These are phyloP conservation scores for Hydrolagus colliei DNA, from an alignment of 2,797 vertebrate species.

Conservation along the genomic window DNA sequence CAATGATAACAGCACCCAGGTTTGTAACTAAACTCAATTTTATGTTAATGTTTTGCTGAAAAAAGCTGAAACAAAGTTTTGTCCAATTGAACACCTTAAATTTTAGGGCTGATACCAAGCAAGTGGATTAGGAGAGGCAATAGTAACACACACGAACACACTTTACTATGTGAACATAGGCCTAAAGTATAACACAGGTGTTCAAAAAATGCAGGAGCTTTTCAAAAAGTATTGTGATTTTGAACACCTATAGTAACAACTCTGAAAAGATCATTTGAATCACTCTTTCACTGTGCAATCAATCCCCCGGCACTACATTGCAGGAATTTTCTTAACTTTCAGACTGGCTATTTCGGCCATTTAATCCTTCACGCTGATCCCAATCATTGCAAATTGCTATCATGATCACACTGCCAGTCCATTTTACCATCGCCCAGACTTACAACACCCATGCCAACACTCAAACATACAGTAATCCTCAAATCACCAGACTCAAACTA, in stretches of 20 bases:
- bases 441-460: neutral
- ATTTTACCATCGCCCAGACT: neutral
- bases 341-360: neutral
- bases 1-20: neutral
- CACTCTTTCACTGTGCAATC: neutral
- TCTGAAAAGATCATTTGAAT: neutral
- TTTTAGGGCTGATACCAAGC: neutral
- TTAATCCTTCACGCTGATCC: neutral
- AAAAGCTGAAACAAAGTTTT: neutral
- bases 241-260: too few relatives aligned
- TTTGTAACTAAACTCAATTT: constrained; percentile 11
- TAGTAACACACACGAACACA: neutral
- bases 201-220: neutral
- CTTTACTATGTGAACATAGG: neutral
- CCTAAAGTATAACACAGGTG: neutral
- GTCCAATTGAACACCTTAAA: neutral
- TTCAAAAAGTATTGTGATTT: neutral
- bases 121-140: neutral
- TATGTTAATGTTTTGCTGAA: neutral
- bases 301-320: neutral
- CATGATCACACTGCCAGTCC: neutral
- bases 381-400: neutral
- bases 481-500: too few relatives aligned
- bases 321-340: neutral
- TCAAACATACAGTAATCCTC: too few relatives aligned